Evolutionary conservation across 2,797 vertebrate species (phyloP).

Genomic region (Meriones psammophilus): DNA sequence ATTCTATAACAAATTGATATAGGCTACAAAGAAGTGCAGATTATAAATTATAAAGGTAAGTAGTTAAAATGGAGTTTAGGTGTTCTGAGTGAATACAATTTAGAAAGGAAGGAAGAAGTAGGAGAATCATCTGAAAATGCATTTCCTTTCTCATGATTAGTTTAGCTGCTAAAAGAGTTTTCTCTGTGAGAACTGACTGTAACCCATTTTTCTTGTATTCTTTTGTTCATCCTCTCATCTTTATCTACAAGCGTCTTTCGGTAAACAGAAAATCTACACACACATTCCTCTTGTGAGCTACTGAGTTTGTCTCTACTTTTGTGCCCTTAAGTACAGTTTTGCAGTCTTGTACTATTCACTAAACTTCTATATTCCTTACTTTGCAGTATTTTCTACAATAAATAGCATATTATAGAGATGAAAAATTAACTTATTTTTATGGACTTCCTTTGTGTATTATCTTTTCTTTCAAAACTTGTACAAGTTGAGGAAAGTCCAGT

Average conservation of each 20-base stretch:
- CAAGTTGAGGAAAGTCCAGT: constrained; percentile 35
- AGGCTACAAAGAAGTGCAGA: neutral
- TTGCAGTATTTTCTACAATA: constrained; percentile 57
- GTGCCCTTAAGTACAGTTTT: neutral
- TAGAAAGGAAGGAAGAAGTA: constrained; percentile 17
- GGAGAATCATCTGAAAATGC: neutral
- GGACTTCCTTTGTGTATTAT: constrained; percentile 18
- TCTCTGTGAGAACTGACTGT: neutral
- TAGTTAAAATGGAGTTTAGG: constrained; percentile 16
- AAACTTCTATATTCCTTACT: constrained; percentile 49
- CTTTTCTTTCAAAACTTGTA: constrained; percentile 49
- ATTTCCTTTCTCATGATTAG: constrained; percentile 32
- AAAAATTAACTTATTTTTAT: constrained; percentile 28
- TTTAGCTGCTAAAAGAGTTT: constrained; percentile 49
- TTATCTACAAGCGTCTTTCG: constrained; percentile 15
- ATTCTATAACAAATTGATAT: constrained; percentile 30
- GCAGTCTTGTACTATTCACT: neutral
- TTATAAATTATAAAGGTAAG: neutral
- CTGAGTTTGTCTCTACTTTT: neutral
- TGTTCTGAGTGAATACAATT: constrained; percentile 36
- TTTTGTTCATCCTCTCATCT: constrained; percentile 9
- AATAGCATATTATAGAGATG: constrained; percentile 58
- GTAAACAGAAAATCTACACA: neutral
- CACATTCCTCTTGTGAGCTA: neutral
- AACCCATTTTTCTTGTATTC: neutral